Base-by-base conservation (phyloP, 2,888 invertebrate species). In the Neoaliturus tenellus region DNA sequence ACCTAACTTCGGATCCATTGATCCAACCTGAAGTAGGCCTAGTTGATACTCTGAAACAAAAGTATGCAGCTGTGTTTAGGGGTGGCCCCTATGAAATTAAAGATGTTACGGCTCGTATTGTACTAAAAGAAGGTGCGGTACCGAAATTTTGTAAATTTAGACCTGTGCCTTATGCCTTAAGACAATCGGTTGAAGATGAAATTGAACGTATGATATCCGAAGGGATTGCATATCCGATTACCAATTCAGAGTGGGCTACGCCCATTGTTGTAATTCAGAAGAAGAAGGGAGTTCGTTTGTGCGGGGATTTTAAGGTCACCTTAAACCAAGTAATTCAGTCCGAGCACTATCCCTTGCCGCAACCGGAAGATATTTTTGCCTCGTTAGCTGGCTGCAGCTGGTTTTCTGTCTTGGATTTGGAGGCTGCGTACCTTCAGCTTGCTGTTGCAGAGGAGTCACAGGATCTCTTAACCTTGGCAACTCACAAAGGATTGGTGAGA, bases 191-290 rank as follows among this genome's bases (percentile, higher is more conserved):
- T 1, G 51, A 51, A 51, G 20, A 51, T 17, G 71, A 83, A 23
- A 35, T 80, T 10, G 23, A 80, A n/a, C n/a, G 69, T 0, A 51
- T 82, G 28, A 33, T 75, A 23, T 6, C 48, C 3, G 35, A 25
- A 31, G 82, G 82, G 0, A 48, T 48, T n/a, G 31, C 73, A 5
- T 75, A 82, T 20, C 44, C 17, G 8, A 75, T 82, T 5, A 82
- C 71, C 23, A 20, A 62, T n/a, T 67, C 82, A 0, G 85, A 87
- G 39, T 89, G 88, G 88, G 88, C 88, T 17, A 87, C 87, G 82
- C 89, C 89, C 5, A 88, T 89, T 6, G 88, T 89, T 0, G 84
- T 88, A 58, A 88, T 89, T 3, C 88, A 87, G 28, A 89, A 89
- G 80, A 86, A 81, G 58, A 86, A 87, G 80, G 83, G 85, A n/a